Evolutionary conservation across 2,888 invertebrate species (phyloP).

Genomic region (Venusia cambrica): DNA sequence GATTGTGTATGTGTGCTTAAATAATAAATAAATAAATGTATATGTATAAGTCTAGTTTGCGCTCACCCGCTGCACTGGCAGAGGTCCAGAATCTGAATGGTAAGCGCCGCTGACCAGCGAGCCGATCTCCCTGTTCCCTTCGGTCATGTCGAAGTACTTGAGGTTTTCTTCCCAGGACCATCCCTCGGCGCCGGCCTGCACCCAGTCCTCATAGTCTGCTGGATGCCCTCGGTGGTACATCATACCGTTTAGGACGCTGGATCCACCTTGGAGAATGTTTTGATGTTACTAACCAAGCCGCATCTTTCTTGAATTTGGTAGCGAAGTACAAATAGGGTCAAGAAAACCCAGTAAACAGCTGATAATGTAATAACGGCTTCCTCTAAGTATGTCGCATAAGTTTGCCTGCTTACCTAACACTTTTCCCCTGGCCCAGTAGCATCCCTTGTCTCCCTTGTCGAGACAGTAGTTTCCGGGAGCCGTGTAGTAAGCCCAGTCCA

Average conservation of each 20-base stretch:
- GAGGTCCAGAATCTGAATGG: conserved; percentile 79
- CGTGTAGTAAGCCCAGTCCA: conserved; percentile 85
- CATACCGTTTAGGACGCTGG: conserved; percentile 89
- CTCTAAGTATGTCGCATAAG: no score
- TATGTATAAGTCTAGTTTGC: no score
- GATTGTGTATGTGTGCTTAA: no score
- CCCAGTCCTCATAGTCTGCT: conserved; percentile 87
- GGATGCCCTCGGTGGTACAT: conserved; percentile 88
- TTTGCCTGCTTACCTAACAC: conserved; percentile 82
- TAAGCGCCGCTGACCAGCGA: conserved; percentile 71
- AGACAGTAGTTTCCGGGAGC: conserved; percentile 81
- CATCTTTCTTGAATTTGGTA: no score
- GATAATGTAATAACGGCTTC: no score
- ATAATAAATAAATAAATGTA: no score
- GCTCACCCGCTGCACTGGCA: conserved; percentile 75
- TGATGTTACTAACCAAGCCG: no score
- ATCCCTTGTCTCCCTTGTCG: conserved; percentile 76
- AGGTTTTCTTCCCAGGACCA: conserved; percentile 87
- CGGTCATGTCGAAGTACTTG: conserved; percentile 84
- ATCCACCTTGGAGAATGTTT: conserved; percentile 82
- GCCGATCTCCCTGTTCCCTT: conserved; percentile 83
- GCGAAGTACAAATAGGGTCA: no score
- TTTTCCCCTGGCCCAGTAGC: conserved; percentile 86
- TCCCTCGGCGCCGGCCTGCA: conserved; percentile 82
- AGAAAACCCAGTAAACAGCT: no score